Evolutionary conservation across 2,797 vertebrate species (phyloP), one percentile per base, ranked within the genome.

Genomic region (Anguilla obscura): DNA sequence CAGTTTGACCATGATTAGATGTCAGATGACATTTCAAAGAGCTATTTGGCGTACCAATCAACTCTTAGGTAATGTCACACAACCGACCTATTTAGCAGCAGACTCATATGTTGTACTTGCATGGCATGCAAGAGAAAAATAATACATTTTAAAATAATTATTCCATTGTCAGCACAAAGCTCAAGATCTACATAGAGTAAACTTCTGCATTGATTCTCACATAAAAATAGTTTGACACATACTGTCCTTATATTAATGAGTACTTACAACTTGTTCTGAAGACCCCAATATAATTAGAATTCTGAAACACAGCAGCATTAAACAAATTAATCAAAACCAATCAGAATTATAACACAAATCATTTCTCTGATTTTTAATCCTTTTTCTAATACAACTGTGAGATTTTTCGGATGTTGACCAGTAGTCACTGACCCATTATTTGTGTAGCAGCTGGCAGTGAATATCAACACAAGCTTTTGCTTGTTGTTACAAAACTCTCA

Each of bases 1-100:
- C 16, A 30, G 80, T 83, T 84, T 87, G 76, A 84, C 7, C 40
- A 2, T 60, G 56, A 87, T 87, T 87, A 66, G 48, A 87, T 66
- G 79, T 48, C 36, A 63, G 86, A 87, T 82, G 79, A 87, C 54
- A 63, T 45, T 87, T 82, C 76, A 66, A 10, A 69, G 27, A 84
- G 27, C 79, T 30, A 45, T 84, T 18, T 63, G 36, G 36, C 40
- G 66, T 87, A 30, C 40, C 58, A 84, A 87, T 69, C 58, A 87
- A 82, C 79, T 82, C 79, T 82, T 48, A 82, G 79, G 79, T 48
- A 82, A 82, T 50, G 45, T 82, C 79, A 82, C 45, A 82, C 40
- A 82, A 24, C 79, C 24, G 21, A 82, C 36, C 79, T 82, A 82
- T 50, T 82, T 82, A 82, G 76, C 36, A 40, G 40, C 76, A 84